Percentiles rank a stretch among this genome's conserved stretches.
Evolutionary conservation across 1,140 invertebrate genomes (phyloP).

Genomic region (Sitophilus oryzae): DNA sequence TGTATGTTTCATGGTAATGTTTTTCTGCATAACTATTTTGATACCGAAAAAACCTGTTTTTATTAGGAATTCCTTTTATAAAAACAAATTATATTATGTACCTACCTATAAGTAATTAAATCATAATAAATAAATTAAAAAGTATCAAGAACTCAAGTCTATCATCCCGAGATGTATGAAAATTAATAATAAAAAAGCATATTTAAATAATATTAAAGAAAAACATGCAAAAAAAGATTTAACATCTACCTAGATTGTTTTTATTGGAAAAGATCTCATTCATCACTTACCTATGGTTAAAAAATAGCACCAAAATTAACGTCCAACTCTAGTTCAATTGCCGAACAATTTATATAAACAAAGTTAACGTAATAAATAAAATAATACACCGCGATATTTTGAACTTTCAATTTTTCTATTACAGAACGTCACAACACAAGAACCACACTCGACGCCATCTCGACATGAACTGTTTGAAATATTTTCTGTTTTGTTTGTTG

Average conservation of each 20-base stretch:
- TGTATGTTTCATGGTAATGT: too few species aligned
- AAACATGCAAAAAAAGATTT: neutral
- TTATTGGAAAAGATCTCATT: too few species aligned
- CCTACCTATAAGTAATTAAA: too few species aligned
- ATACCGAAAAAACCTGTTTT: too few species aligned
- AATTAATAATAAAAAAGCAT: neutral
- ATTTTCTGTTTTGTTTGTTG: conserved; percentile 20
- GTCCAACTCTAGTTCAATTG: neutral
- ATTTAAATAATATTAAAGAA: neutral
- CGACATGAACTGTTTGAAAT: conserved; percentile 14
- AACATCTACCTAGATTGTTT: too few species aligned
- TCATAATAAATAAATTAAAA: too few species aligned
- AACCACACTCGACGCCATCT: conserved; percentile 12
- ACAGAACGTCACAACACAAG: conserved; percentile 1
- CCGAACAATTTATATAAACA: neutral
- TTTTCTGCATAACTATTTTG: too few species aligned
- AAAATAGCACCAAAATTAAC: neutral
- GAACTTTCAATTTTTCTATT: conserved; percentile 10
- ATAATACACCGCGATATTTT: conserved; percentile 5
- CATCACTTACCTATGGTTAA: neutral
- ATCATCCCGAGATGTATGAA: too few species aligned
- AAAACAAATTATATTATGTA: too few species aligned
- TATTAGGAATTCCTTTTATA: too few species aligned
- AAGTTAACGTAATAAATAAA: neutral
- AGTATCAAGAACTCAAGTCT: too few species aligned